Evolutionary conservation across 2,888 invertebrate species (phyloP).

Genomic region (Zhuqinia jingwanae): DNA sequence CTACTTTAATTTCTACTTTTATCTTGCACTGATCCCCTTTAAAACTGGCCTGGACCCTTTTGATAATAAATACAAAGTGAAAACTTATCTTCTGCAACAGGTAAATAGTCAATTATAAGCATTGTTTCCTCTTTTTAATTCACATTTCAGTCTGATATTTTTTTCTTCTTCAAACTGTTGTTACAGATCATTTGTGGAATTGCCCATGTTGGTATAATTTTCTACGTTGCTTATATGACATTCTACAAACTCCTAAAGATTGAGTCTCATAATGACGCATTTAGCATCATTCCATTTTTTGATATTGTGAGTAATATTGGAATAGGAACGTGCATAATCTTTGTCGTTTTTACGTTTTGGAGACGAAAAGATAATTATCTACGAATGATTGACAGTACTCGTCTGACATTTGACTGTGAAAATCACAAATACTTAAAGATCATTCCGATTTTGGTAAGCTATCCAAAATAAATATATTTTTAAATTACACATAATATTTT

Average conservation of each 20-base stretch:
- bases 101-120: background rate
- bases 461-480: background rate
- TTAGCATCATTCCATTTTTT: background rate
- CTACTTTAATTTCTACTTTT: conserved; percentile 28
- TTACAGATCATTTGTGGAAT: background rate
- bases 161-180: background rate
- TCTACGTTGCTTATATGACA: background rate
- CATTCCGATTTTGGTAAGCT: background rate
- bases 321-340: background rate
- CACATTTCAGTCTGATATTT: background rate
- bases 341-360: background rate
- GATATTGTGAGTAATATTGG: background rate
- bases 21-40: background rate
- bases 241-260: background rate
- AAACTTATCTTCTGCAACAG: background rate
- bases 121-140: background rate
- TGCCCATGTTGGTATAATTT: background rate
- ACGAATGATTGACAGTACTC: background rate
- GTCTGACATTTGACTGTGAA: background rate
- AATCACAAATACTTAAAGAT: background rate
- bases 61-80: background rate
- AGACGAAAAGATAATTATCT: background rate
- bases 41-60: background rate
- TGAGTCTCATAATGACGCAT: background rate
- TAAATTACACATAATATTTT: background rate